Conservation (phyloP, 2,797 vertebrate species). For the Artibeus jamaicensis region DNA sequence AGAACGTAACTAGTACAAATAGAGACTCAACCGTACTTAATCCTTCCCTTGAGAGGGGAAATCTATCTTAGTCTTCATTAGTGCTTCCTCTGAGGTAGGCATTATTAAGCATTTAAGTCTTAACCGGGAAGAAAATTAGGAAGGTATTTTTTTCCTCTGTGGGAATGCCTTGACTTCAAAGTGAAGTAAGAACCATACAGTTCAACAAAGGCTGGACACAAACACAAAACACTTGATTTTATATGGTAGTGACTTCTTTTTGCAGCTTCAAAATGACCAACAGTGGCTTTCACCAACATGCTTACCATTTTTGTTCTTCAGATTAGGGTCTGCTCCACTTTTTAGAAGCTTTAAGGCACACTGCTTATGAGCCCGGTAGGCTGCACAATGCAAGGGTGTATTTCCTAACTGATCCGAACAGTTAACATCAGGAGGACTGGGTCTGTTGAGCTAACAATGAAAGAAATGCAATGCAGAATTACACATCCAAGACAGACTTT, state of each 20-base stretch:
- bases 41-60: background rate
- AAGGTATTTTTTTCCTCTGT: background rate
- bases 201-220: background rate
- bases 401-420: slow-evolving; percentile 93
- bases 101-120: background rate
- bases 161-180: slow-evolving; percentile 9
- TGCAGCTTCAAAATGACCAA: background rate
- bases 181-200: background rate
- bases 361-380: slow-evolving; percentile 92
- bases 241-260: background rate
- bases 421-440: slow-evolving; percentile 88
- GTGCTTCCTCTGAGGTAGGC: background rate
- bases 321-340: slow-evolving; percentile 87
- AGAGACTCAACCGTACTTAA: background rate
- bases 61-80: background rate
- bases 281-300: background rate
- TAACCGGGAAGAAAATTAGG: background rate
- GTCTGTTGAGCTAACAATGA: slow-evolving; percentile 85
- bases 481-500: background rate
- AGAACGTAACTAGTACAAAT: background rate
- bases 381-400: slow-evolving; percentile 92
- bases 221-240: background rate
- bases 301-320: slow-evolving; percentile 91
- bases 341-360: slow-evolving; percentile 91
- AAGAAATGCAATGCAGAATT: slow-evolving; percentile 1